Conservation (phyloP, 1,140 invertebrate species). For the Fragariocoptes setiger region DNA sequence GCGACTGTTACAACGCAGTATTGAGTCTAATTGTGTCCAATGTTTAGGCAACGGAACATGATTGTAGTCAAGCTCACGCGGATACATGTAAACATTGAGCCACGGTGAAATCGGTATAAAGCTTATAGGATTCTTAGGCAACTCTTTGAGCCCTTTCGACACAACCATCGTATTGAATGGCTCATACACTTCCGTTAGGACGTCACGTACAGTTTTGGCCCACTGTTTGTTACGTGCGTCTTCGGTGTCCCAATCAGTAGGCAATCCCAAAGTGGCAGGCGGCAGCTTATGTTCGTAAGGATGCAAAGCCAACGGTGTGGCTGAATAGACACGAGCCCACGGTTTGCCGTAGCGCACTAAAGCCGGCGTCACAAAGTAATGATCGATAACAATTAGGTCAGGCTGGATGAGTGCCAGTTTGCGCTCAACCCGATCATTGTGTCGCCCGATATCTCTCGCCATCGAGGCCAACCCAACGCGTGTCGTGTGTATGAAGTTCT, state of each 20-base stretch:
- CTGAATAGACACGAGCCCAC: constrained; percentile 4
- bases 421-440: background rate
- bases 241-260: background rate
- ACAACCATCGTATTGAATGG: background rate
- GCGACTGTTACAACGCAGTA: background rate
- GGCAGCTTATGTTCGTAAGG: background rate
- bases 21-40: background rate
- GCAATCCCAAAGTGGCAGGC: background rate
- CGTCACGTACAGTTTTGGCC: background rate
- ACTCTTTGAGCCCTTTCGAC: background rate
- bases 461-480: background rate
- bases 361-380: constrained; percentile 4
- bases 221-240: background rate
- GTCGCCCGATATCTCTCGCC: background rate
- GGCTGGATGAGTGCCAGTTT: constrained; percentile 3
- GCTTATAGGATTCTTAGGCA: background rate
- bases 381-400: constrained; percentile 5
- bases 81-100: constrained; percentile 8
- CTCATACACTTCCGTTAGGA: background rate
- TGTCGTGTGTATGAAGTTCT: constrained; percentile 1
- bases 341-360: background rate
- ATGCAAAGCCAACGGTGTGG: constrained; percentile 2
- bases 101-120: background rate
- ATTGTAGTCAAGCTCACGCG: constrained; percentile 6
- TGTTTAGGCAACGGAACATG: constrained; percentile 1